Evolutionary conservation across 1,140 invertebrate species (phyloP).

Genomic region (Araneus ventricosus): DNA sequence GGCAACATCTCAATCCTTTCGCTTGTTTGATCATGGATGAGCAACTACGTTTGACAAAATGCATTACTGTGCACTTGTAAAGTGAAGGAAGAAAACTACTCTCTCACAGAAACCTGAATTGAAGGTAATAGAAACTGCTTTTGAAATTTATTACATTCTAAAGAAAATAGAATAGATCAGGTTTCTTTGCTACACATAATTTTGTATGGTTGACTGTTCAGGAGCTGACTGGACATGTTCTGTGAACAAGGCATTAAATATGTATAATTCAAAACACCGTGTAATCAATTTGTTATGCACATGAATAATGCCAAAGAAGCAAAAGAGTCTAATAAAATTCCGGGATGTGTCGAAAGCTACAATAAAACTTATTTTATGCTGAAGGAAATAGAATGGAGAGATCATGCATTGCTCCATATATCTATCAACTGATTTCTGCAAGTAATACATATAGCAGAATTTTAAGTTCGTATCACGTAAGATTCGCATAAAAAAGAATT

Average conservation of each 20-base stretch:
- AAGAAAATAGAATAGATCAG: constrained; percentile 27
- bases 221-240: neutral
- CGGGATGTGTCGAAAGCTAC: neutral
- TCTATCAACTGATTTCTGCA: neutral
- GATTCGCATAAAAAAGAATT: too few species aligned
- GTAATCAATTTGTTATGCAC: constrained; percentile 25
- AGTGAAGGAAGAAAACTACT: neutral
- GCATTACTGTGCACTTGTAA: neutral
- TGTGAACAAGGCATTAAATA: neutral
- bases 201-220: neutral
- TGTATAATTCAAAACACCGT: neutral
- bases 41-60: neutral
- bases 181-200: constrained; percentile 28
- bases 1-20: neutral
- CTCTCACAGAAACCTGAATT: neutral
- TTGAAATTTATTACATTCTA: neutral
- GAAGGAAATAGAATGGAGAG: neutral
- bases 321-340: neutral
- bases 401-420: neutral
- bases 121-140: constrained; percentile 21
- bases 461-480: neutral
- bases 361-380: constrained; percentile 13
- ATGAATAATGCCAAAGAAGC: neutral
- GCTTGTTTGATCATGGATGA: neutral
- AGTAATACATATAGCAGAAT: neutral